These are phyloP conservation scores for Endotricha flammealis DNA, from an alignment of 2,888 invertebrate genomes.

Conservation along the genomic window DNA sequence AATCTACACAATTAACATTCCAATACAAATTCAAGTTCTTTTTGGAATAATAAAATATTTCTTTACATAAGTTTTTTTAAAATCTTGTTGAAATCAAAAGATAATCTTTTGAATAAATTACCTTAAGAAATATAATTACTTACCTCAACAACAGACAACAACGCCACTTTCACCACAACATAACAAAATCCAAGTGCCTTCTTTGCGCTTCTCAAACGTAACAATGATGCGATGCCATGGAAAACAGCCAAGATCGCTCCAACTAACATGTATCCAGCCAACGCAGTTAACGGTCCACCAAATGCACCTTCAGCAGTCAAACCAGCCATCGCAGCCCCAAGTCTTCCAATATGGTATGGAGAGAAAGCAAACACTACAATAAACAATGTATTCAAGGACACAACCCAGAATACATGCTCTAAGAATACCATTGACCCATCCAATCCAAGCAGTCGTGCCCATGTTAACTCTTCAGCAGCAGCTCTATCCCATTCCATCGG, in stretches of 20 bases:
- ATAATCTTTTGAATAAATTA: not conserved
- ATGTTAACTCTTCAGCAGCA: slow-evolving; percentile 97
- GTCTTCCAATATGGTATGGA: slow-evolving; percentile 96
- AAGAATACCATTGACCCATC: slow-evolving; percentile 98
- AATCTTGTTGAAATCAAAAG: not conserved
- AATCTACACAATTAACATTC: no score
- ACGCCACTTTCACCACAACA: slow-evolving; percentile 92
- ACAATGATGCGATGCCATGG: slow-evolving; percentile 89
- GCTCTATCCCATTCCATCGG: slow-evolving; percentile 99
- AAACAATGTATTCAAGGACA: slow-evolving; percentile 96
- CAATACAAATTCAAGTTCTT: not conserved
- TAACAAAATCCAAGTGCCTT: slow-evolving; percentile 94
- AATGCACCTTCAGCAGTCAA: slow-evolving; percentile 85
- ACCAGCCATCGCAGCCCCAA: slow-evolving; percentile 83
- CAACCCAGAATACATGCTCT: slow-evolving; percentile 99
- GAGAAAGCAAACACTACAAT: slow-evolving; percentile 98
- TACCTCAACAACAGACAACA: slow-evolving; percentile 97
- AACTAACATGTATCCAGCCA: slow-evolving; percentile 95
- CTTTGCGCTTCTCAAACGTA: slow-evolving; percentile 88
- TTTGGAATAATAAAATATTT: no score
- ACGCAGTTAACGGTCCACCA: slow-evolving; percentile 93
- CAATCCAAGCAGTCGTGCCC: slow-evolving; percentile 96
- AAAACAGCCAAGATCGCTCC: slow-evolving; percentile 89
- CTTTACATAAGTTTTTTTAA: no score
- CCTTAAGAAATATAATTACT: slow-evolving; percentile 23